Base-by-base conservation (phyloP, 2,113 vertebrate species). In the Peromyscus polionotus region DNA sequence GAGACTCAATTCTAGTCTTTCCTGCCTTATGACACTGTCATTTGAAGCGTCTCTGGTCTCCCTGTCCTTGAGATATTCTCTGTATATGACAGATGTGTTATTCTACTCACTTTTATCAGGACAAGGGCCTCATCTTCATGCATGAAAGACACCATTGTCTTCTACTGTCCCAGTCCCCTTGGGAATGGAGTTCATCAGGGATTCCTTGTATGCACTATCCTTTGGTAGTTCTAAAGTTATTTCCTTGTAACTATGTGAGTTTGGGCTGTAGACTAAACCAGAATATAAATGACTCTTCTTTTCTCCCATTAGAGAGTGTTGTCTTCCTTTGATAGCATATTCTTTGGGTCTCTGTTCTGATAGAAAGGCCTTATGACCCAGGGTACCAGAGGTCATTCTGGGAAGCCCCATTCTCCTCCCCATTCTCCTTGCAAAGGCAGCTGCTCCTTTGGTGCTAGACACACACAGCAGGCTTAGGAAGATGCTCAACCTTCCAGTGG, bases 321-420 rank as follows among this genome's bases (percentile, higher is more conserved):
- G 39, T 79, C 45, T 76, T 96, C 51, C 39, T 3, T 72, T 81
- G 39, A 12, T 28, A 79, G 9, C 4, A 22, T 1, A 33, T 17
- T 94, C 59, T 91, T 67, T 76, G 42, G 28, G 22, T 94, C 63
- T 94, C 39, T 85, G 88, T 79, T 92, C 75, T 92, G 84, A 95
- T 45, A 95, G 70, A 70, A 33, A 65, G 81, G 1, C 0, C n/a
- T 45, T 77, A 20, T 61, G 68, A 65, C 13, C 19, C 39, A 96
- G 59, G 77, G 57, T 7, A 16, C 5, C 13, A 88, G 61, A 85
- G 1, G 12, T 93, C 59, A 77, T 48, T 22, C 10, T 76, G 63
- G 84, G 84, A 90, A 85, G 54, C 51, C n/a, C 12, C 14, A 31
- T n/a, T 45, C 7, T 39, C 17, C 33, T 42, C 5, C 7, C 4